Percentiles rank a stretch among this genome's conserved stretches.
Evolutionary conservation across 2,888 invertebrate species (phyloP).

Genomic region (Phyto melanocephala): DNA sequence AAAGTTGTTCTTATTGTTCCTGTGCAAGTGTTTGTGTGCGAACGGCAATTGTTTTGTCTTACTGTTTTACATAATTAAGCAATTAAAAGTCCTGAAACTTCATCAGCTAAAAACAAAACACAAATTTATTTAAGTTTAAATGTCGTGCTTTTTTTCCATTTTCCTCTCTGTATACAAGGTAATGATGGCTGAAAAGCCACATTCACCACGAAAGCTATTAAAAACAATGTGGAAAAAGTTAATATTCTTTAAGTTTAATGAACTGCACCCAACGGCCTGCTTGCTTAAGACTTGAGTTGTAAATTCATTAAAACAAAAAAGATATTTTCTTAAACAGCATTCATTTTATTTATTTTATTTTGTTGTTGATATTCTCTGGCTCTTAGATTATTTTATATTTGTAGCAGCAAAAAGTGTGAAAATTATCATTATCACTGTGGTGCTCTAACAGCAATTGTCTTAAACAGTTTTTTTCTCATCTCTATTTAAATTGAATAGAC

Average conservation of each 20-base stretch:
- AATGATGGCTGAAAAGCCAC: constrained; percentile 70
- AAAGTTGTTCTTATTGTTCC: too few species aligned
- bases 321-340: constrained; percentile 20
- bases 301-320: constrained; percentile 36
- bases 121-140: constrained; percentile 52
- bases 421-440: constrained; percentile 75
- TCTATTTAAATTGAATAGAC: constrained; percentile 7
- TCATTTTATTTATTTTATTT: neutral
- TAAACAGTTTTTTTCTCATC: constrained; percentile 35
- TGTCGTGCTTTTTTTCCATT: constrained; percentile 30
- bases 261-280: constrained; percentile 73
- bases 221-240: constrained; percentile 51
- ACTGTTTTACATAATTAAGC: constrained; percentile 76
- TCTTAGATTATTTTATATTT: constrained; percentile 24
- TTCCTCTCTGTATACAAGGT: constrained; percentile 62
- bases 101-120: neutral
- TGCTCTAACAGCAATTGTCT: constrained; percentile 63
- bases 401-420: constrained; percentile 71
- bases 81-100: constrained; percentile 70
- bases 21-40: neutral
- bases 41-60: constrained; percentile 60
- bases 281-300: neutral
- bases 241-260: constrained; percentile 43
- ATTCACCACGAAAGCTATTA: constrained; percentile 72
- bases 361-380: neutral